Evolutionary conservation across 92 coral and sea anemone genomes (phyloP), one percentile per base, ranked within the genome.

Genomic region (Phymanthus crucifer): DNA sequence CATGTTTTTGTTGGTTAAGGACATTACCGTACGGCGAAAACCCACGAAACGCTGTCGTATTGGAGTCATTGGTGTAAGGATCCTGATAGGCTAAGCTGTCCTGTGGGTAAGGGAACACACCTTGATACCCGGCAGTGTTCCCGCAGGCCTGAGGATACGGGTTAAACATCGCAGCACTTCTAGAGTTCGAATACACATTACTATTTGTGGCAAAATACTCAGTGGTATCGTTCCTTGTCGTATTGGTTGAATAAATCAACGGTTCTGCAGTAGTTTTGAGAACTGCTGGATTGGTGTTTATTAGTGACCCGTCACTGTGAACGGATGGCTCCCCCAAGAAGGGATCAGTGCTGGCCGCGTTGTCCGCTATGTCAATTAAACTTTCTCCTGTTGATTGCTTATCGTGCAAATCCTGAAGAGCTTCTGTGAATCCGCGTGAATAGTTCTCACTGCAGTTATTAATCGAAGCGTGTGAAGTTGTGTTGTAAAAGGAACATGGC

Each of bases 391-490:
- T 83, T 38, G 84, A 82, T 80, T 96, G 99, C 36, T 92, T 87
- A 76, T 96, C 99, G 78, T 96, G 99, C 43, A 96, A 92, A 70
- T 96, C 99, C 71, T 96, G 99, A 66, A 96, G 91, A 67, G 98
- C 93, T 79, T 93, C 99, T 35, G 99, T 90, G 83, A 96, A 88
- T 54, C 99, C 99, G 79, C 97, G 94, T 66, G 99, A 66, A 74
- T 91, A 86, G 12, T 82, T 83, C 72, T 90, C 91, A 84, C 84
- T 90, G 73, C 92, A 89, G 32, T 80, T 45, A 71, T 84, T 73
- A 58, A 88, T 83, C 26, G 90, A 82, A 52, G 89, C 94, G 75
- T 91, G 90, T 40, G 83, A 80, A 66, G 78, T 79, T 21, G 91
- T 73, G 88, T 86, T 90, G 46, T 81, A 90, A 69, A 93, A 80